Conservation (phyloP, 2,797 vertebrate species). For the Mormyrus proboscirostris region DNA sequence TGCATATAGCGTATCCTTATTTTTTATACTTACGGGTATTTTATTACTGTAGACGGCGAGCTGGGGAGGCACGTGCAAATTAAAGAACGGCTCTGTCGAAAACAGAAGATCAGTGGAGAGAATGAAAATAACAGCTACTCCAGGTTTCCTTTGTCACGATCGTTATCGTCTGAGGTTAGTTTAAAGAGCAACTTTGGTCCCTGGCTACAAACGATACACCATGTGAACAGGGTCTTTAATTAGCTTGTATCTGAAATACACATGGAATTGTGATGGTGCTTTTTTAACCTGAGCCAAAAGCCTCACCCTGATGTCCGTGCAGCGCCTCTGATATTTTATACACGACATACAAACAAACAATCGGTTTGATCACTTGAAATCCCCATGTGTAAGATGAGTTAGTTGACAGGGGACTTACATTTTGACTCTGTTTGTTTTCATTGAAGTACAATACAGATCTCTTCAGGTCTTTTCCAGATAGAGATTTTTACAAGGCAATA, state of each 20-base stretch:
- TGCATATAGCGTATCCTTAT: neutral
- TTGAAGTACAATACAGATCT: conserved; percentile 22
- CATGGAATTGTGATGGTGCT: neutral
- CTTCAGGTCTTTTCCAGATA: conserved; percentile 30
- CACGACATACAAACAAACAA: conserved; percentile 12
- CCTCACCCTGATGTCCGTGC: neutral
- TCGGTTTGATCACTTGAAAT: conserved; percentile 17
- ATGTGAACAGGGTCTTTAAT: conserved; percentile 13
- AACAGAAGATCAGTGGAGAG: neutral
- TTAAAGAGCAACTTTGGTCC: neutral
- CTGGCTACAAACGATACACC: neutral
- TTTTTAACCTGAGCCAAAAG: conserved; percentile 21
- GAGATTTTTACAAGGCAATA: conserved; percentile 29
- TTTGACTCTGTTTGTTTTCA: conserved; percentile 16
- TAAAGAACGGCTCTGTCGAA: neutral
- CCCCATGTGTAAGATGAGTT: conserved; percentile 36
- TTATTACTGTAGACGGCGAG: neutral
- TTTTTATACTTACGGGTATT: neutral
- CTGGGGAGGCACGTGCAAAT: neutral
- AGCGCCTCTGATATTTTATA: neutral
- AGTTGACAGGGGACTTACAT: neutral
- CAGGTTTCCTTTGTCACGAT: neutral
- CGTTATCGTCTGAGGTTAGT: neutral
- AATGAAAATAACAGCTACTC: neutral
- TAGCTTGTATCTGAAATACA: conserved; percentile 8